phyloP scores from a whole-genome alignment of 2,888 invertebrate species.

The Poecilobothrus nobilitatus region DNA sequence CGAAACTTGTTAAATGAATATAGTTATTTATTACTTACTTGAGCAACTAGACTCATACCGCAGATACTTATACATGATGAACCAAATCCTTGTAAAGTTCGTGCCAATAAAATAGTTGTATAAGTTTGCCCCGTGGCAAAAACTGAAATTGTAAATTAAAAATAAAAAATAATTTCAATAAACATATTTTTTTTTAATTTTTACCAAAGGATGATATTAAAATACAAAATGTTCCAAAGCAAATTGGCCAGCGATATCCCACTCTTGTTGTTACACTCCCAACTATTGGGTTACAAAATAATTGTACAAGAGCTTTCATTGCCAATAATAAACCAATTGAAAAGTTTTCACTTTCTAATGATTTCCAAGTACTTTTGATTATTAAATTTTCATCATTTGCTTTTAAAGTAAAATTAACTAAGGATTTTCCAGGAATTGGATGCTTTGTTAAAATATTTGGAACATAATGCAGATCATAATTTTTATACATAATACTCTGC shows the following conservation, averaged over 20 bases:
- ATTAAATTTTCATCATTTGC: conserved; percentile 19
- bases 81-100: conserved; percentile 70
- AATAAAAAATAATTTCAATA: conserved; percentile 13
- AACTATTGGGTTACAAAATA: conserved; percentile 66
- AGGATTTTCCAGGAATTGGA: conserved; percentile 41
- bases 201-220: conserved; percentile 60
- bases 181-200: conserved; percentile 18
- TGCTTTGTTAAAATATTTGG: conserved; percentile 39
- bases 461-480: conserved; percentile 29
- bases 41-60: conserved; percentile 72
- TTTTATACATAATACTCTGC: conserved; percentile 36
- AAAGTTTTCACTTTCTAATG: conserved; percentile 53
- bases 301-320: conserved; percentile 72
- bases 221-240: conserved; percentile 60
- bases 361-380: conserved; percentile 22
- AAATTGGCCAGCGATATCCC: conserved; percentile 60
- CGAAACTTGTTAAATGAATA: too few relatives aligned
- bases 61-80: conserved; percentile 72
- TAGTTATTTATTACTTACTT: conserved; percentile 26
- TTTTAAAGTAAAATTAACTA: conserved; percentile 36
- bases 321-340: conserved; percentile 60
- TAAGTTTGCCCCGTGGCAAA: conserved; percentile 68
- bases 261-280: conserved; percentile 57
- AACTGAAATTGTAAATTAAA: conserved; percentile 46
- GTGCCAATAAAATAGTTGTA: conserved; percentile 57